These are phyloP conservation scores for Ernsta delagoae DNA, from an alignment of 2,888 invertebrate species.

Conservation along the genomic window DNA sequence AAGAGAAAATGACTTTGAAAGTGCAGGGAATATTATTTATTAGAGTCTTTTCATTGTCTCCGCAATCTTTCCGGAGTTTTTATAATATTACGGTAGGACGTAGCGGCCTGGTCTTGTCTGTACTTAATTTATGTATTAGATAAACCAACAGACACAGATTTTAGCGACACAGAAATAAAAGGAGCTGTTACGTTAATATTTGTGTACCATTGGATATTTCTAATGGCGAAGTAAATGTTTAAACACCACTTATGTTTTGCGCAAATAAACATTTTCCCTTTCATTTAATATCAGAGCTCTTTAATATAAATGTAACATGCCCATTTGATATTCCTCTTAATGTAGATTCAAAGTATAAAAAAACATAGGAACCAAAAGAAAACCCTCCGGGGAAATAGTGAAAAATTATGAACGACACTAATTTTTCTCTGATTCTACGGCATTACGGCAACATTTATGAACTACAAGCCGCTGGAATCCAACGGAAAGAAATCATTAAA, in stretches of 20 bases:
- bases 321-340: background rate
- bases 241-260: too few species aligned
- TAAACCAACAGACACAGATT: too few species aligned
- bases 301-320: background rate
- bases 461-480: slow-evolving; percentile 17
- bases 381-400: slow-evolving; percentile 6
- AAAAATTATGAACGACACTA: slow-evolving; percentile 36
- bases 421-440: slow-evolving; percentile 39
- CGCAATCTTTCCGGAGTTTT: background rate
- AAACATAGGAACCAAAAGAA: background rate
- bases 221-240: too few species aligned
- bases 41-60: background rate
- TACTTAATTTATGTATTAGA: too few species aligned
- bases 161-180: too few species aligned
- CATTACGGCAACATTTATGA: slow-evolving; percentile 37
- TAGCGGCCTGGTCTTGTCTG: too few species aligned
- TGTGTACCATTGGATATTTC: too few species aligned
- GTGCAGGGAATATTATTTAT: background rate
- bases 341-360: background rate
- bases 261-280: too few species aligned
- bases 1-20: background rate
- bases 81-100: background rate
- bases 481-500: slow-evolving; percentile 20
- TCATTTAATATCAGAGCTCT: too few species aligned
- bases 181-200: too few species aligned